Evolutionary conservation across 2,797 vertebrate species (phyloP).

Genomic region (Falco columbarius): DNA sequence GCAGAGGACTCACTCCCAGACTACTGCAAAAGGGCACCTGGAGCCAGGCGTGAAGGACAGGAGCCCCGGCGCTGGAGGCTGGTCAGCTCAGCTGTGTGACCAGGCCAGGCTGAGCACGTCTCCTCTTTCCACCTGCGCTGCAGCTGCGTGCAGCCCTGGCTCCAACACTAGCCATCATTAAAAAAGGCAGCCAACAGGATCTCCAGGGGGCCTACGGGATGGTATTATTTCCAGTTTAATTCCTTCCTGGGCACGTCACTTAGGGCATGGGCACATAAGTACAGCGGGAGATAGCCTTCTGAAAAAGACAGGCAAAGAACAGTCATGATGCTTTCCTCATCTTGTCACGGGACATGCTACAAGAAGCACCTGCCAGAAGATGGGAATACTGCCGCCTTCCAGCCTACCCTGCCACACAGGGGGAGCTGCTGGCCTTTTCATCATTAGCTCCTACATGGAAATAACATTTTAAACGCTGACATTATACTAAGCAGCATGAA

Average conservation of each 20-base stretch:
- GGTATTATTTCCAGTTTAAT: not conserved
- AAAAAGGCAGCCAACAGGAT: not conserved
- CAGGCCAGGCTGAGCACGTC: not conserved
- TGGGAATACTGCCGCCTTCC: not conserved
- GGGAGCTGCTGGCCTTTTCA: not conserved
- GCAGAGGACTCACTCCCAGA: not conserved
- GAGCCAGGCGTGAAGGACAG: not conserved
- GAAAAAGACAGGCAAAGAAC: not conserved
- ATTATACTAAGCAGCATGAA: not conserved
- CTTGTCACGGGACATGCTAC: not conserved
- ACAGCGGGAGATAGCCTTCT: not conserved
- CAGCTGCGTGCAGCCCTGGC: not conserved
- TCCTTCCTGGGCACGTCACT: not conserved
- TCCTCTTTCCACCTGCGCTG: not conserved
- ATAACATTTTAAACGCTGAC: not conserved
- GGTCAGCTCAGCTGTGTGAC: not conserved
- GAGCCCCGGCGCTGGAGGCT: not conserved
- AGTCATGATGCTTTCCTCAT: not conserved
- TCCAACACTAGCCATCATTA: not conserved
- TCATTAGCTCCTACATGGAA: not conserved
- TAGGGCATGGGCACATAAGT: not conserved
- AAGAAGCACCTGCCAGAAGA: not conserved
- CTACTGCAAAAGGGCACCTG: not conserved
- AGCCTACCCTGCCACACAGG: not conserved
- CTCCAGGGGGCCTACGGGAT: not conserved